Percentiles rank a stretch among this genome's conserved stretches.
These are phyloP conservation scores for Cololabis saira DNA, from an alignment of 2,113 vertebrate genomes.

Conservation along the genomic window DNA sequence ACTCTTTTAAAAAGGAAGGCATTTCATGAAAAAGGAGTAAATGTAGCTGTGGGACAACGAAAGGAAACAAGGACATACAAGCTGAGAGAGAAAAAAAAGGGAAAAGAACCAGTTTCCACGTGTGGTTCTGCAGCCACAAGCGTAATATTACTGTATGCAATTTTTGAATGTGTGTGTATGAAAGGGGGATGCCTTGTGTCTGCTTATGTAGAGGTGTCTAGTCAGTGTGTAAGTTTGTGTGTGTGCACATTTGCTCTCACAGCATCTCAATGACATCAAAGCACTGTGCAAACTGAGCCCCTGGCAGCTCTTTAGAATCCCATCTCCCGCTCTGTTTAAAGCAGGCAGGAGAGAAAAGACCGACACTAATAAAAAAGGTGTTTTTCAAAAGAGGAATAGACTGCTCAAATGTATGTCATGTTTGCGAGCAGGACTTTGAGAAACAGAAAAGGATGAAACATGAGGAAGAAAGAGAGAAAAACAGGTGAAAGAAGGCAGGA, in stretches of 20 bases:
- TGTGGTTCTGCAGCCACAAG: constrained; percentile 47
- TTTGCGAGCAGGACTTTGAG: constrained; percentile 21
- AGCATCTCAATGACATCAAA: constrained; percentile 83
- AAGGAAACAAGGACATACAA: constrained; percentile 7
- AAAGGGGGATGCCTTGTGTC: constrained; percentile 39
- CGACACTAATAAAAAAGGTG: constrained; percentile 75
- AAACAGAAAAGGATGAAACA: constrained; percentile 28
- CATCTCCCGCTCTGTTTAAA: constrained; percentile 76
- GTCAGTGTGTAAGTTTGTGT: constrained; percentile 36
- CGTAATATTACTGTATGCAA: constrained; percentile 29
- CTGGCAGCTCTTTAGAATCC: constrained; percentile 79
- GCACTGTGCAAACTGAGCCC: constrained; percentile 79
- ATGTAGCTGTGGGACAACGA: constrained; percentile 33
- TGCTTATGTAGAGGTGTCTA: constrained; percentile 66
- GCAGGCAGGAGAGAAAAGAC: constrained; percentile 70
- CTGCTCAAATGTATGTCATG: constrained; percentile 64
- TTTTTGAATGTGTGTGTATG: constrained; percentile 44
- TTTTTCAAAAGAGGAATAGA: constrained; percentile 76
- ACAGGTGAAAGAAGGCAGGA: constrained; percentile 20
- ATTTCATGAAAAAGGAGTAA: neutral
- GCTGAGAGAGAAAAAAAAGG: constrained; percentile 6
- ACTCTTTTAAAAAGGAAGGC: neutral
- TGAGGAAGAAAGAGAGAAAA: constrained; percentile 30
- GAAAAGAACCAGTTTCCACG: constrained; percentile 31
- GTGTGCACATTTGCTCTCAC: constrained; percentile 70